These are phyloP conservation scores for Gadopsis marmoratus DNA, from an alignment of 2,797 vertebrate genomes.

Conservation along the genomic window DNA sequence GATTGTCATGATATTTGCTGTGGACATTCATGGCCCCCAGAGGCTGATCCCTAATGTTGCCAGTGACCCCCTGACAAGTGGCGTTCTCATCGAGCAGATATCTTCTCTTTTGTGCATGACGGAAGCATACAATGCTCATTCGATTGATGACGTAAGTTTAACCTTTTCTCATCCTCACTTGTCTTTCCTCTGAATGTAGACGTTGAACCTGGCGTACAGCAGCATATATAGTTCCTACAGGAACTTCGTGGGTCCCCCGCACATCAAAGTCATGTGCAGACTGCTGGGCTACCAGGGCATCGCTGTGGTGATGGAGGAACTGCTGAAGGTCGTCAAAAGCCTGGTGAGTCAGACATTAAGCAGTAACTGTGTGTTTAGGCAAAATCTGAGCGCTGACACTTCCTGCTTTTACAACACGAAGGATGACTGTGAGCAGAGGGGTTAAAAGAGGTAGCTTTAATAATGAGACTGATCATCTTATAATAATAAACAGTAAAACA, in stretches of 20 bases:
- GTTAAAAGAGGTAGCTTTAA: neutral
- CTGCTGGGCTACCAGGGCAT: slow-evolving; percentile 99
- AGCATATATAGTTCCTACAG: slow-evolving; percentile 95
- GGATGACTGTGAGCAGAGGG: neutral
- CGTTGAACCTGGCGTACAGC: slow-evolving; percentile 96
- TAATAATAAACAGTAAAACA: neutral
- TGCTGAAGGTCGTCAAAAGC: slow-evolving; percentile 99
- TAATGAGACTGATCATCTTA: neutral
- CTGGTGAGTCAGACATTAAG: slow-evolving; percentile 85
- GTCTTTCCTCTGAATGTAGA: slow-evolving; percentile 75
- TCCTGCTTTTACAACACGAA: neutral
- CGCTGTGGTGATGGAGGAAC: slow-evolving; percentile 98
- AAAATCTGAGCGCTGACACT: neutral
- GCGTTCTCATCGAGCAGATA: neutral
- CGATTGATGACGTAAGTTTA: neutral
- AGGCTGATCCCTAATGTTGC: slow-evolving; percentile 26
- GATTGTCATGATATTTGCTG: slow-evolving; percentile 6
- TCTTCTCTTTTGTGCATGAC: neutral
- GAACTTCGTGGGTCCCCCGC: slow-evolving; percentile 95
- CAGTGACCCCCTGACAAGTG: neutral
- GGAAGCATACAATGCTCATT: neutral
- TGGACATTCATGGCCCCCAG: slow-evolving; percentile 24
- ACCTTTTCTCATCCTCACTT: neutral
- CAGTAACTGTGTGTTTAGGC: neutral
- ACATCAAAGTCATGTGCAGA: slow-evolving; percentile 97